A percentile compares a stretch with the other conserved stretches of the same genome.
Evolutionary conservation across 2,797 vertebrate species (phyloP).

Genomic region (Notoglanidium macrostoma): DNA sequence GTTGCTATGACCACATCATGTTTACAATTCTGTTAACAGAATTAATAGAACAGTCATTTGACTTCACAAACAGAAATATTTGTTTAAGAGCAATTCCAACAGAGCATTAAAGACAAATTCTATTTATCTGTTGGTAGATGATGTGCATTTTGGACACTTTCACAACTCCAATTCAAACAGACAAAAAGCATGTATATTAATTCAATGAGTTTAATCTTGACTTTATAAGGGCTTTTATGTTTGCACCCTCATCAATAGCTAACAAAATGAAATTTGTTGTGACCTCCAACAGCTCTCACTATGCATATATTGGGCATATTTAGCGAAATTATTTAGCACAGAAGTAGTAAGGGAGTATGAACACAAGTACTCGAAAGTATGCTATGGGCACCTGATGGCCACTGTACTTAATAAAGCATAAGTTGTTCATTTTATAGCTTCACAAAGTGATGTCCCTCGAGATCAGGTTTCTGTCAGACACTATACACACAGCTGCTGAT

Average conservation of each 20-base stretch:
- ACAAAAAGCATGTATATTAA: neutral
- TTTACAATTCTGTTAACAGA: constrained; percentile 11
- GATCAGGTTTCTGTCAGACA: too few relatives aligned
- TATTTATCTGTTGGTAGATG: too few relatives aligned
- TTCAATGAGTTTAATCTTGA: neutral
- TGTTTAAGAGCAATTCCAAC: neutral
- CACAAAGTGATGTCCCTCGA: too few relatives aligned
- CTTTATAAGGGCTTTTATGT: neutral
- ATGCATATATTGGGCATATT: too few relatives aligned
- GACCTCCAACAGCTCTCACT: neutral
- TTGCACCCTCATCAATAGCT: neutral
- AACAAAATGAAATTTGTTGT: neutral
- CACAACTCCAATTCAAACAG: neutral
- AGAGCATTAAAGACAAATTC: too few relatives aligned
- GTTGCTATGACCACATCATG: neutral
- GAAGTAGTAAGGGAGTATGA: too few relatives aligned
- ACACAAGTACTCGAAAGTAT: too few relatives aligned
- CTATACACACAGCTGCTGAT: too few relatives aligned
- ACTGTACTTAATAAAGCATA: too few relatives aligned
- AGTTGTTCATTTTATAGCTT: too few relatives aligned
- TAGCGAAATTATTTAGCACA: too few relatives aligned
- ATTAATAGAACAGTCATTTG: neutral
- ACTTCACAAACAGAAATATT: neutral
- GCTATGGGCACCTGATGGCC: too few relatives aligned
- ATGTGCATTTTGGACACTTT: neutral